Conservation (phyloP, 2,888 invertebrate genomes). For the Drosophila antonietae region DNA sequence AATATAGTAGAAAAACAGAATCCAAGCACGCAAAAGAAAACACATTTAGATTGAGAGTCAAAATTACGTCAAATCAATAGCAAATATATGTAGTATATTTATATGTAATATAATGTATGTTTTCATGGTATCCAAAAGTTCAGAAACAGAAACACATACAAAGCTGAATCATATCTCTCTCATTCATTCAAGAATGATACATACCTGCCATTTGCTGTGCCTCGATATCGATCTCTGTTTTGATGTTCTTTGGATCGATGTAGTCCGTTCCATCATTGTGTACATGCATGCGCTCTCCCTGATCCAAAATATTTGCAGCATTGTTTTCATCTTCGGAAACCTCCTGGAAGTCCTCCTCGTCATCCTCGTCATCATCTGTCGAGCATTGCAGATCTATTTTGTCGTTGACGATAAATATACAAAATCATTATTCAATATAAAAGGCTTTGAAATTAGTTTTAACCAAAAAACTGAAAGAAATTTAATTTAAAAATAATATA, state of each 20-base stretch:
- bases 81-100: neutral
- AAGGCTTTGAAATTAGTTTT: neutral
- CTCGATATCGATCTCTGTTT: conserved; percentile 79
- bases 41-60: conserved; percentile 40
- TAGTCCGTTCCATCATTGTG: conserved; percentile 60
- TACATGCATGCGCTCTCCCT: conserved; percentile 81
- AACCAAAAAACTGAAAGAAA: conserved; percentile 35
- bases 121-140: conserved; percentile 3
- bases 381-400: conserved; percentile 88
- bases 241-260: conserved; percentile 79
- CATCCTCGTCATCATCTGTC: conserved; percentile 89
- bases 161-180: conserved; percentile 1
- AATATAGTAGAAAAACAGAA: conserved; percentile 51
- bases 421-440: conserved; percentile 1
- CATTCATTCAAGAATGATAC: conserved; percentile 15
- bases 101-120: neutral
- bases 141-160: conserved; percentile 12
- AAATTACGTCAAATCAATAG: conserved; percentile 16
- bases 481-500: neutral
- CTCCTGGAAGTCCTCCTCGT: conserved; percentile 87
- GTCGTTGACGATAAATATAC: neutral
- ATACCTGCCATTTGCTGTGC: conserved; percentile 76
- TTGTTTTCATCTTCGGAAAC: conserved; percentile 86
- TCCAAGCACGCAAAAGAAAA: conserved; percentile 55
- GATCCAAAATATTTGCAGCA: conserved; percentile 84